A percentile compares a stretch with the other conserved stretches of the same genome.
phyloP scores from a whole-genome alignment of 1,140 invertebrate species.

The Drosophila persimilis region DNA sequence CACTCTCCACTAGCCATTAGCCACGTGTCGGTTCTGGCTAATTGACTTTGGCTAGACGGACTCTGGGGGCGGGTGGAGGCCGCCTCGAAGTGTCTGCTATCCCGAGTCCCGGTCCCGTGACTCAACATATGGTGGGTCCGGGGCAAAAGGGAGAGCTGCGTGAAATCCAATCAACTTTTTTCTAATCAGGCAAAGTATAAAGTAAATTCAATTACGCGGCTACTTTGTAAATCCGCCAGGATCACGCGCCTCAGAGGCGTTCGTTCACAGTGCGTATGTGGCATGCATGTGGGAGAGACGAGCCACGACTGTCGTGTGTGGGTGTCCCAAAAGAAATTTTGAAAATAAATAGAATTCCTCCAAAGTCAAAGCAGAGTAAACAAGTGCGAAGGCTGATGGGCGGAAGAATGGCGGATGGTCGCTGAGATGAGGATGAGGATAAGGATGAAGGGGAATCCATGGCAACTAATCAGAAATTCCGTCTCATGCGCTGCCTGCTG shows the following conservation, averaged over 20 bases:
- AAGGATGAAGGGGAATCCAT: conserved; percentile 51
- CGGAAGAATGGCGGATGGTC: not conserved
- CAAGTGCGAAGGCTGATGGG: conserved; percentile 34
- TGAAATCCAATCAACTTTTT: conserved; percentile 73
- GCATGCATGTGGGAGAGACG: conserved; percentile 28
- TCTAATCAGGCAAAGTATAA: conserved; percentile 79
- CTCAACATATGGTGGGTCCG: too few species aligned
- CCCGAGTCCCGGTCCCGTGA: too few species aligned
- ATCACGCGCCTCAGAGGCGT: conserved; percentile 62
- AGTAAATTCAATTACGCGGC: conserved; percentile 81
- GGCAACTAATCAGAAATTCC: conserved; percentile 80
- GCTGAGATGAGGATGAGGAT: not conserved
- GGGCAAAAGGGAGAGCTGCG: conserved; percentile 28
- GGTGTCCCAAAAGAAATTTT: conserved; percentile 68
- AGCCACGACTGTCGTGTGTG: conserved; percentile 33
- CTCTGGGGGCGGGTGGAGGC: not conserved
- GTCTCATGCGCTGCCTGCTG: conserved; percentile 66
- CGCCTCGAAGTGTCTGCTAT: not conserved
- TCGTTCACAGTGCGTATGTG: conserved; percentile 21
- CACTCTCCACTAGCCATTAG: not conserved
- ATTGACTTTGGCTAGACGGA: conserved; percentile 33
- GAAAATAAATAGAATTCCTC: conserved; percentile 79
- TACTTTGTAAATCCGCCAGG: conserved; percentile 74
- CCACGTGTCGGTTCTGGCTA: conserved; percentile 13
- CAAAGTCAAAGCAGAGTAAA: conserved; percentile 76